phyloP scores from a whole-genome alignment of 2,113 vertebrate species.

The Typhlomys cinereus region DNA sequence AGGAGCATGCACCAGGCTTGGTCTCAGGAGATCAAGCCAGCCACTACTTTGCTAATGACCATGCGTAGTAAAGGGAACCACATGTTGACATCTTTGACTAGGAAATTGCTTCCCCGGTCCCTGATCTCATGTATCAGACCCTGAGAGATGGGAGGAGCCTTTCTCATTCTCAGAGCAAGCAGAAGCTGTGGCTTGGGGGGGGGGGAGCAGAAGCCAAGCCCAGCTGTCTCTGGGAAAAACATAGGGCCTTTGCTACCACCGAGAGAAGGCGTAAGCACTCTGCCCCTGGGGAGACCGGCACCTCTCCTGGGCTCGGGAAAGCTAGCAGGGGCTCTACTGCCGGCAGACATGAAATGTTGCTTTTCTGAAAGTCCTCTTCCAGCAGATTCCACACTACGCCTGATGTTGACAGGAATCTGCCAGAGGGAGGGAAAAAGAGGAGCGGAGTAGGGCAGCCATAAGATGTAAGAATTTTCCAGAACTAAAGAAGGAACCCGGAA shows the following conservation, averaged over 20 bases:
- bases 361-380: background rate
- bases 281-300: background rate
- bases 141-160: background rate
- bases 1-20: background rate
- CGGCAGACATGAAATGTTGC: no score
- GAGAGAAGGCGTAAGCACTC: background rate
- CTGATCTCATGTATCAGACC: background rate
- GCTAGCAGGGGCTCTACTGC: background rate
- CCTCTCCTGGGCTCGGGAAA: background rate
- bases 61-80: background rate
- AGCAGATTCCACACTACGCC: background rate
- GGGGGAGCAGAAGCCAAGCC: background rate
- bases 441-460: background rate
- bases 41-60: constrained; percentile 5
- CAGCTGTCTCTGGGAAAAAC: background rate
- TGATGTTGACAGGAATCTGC: background rate
- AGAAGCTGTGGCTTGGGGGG: background rate
- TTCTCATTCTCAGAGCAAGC: background rate
- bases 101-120: constrained; percentile 4
- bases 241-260: background rate
- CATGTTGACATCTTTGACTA: background rate
- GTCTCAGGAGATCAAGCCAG: background rate
- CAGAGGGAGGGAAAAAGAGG: background rate
- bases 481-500: background rate
- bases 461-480: background rate